Evolutionary conservation across 2,113 vertebrate species (phyloP), one percentile per base, ranked within the genome.

Genomic region (Salvelinus alpinus): DNA sequence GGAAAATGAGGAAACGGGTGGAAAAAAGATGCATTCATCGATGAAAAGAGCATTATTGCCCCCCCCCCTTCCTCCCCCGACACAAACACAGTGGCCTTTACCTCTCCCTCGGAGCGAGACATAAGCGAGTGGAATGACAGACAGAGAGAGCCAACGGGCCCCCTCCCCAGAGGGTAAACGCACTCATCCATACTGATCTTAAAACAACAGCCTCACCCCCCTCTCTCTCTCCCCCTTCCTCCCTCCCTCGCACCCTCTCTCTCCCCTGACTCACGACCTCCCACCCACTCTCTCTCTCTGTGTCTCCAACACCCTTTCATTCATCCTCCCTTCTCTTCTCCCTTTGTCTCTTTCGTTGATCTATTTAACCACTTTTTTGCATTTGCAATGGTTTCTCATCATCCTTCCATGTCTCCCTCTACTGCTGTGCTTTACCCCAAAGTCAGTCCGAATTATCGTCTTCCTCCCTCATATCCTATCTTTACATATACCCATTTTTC

Each of bases 111-210:
- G 4, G 75, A 85, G 85, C 64, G 69, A 84, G 68, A 84, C 88
- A 79, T 83, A 84, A 88, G 84, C 71, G 74, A 83, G 79, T 67
- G 76, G 90, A 90, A 87, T 92, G 92, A 93, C 91, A 91, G 92
- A 89, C 91, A 89, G 47, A 80, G 80, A 84, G 89, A 91, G 89
- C 81, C 84, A 81, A 85, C 86, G 87, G 90, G 79, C 75, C 75
- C 83, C 84, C 78, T 90, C 92, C 90, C 91, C 76, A 71, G 89
- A 91, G 79, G 70, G 80, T 72, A 73, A 75, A 87, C 3, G 88
- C 90, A 90, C 84, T 93, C 93, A 93, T 93, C 91, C 91, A 82
- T 86, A 85, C 90, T 92, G 91, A 93, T 94, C 91, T 93, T 93
- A 93, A 94, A 94, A 93, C 92, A 93, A 93, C 92, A 92, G 77